These are phyloP conservation scores for Scopus umbretta DNA, from an alignment of 2,113 vertebrate genomes.

Conservation along the genomic window DNA sequence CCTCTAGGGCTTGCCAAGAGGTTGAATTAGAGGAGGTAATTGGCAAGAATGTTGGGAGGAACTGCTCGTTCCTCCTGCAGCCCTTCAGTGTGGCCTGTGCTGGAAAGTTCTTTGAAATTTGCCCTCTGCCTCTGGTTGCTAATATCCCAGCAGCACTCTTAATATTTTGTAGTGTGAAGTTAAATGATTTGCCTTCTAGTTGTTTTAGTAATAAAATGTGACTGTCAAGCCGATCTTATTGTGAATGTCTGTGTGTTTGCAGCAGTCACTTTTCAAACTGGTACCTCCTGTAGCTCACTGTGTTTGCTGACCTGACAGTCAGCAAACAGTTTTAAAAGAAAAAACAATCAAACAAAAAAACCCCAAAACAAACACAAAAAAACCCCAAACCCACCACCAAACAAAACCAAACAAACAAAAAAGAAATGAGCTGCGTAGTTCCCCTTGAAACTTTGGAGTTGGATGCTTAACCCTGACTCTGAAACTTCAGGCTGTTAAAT, in stretches of 20 bases:
- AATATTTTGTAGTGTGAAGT: not conserved
- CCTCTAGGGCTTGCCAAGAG: not conserved
- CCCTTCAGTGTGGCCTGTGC: not conserved
- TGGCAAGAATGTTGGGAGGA: not conserved
- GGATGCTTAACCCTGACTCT: not conserved
- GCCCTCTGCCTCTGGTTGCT: not conserved
- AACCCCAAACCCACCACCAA: too few species aligned
- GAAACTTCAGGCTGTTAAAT: not conserved
- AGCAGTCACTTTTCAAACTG: not conserved
- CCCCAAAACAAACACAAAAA: not conserved
- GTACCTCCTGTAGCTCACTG: not conserved
- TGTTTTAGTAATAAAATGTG: not conserved
- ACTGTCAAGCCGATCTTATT: constrained; percentile 56
- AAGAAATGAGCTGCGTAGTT: not conserved
- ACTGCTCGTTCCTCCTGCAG: not conserved
- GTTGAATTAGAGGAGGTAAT: not conserved
- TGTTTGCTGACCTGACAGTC: not conserved
- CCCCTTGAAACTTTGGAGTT: not conserved
- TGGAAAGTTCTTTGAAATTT: not conserved
- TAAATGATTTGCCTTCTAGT: not conserved
- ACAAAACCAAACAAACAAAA: not conserved
- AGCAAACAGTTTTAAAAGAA: too few species aligned
- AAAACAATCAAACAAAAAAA: not conserved
- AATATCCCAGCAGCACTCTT: not conserved
- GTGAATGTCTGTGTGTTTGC: not conserved